Percentiles rank a stretch among this genome's conserved stretches.
These are phyloP conservation scores for Dryadula phaetusa DNA, from an alignment of 2,888 invertebrate genomes.

Conservation along the genomic window DNA sequence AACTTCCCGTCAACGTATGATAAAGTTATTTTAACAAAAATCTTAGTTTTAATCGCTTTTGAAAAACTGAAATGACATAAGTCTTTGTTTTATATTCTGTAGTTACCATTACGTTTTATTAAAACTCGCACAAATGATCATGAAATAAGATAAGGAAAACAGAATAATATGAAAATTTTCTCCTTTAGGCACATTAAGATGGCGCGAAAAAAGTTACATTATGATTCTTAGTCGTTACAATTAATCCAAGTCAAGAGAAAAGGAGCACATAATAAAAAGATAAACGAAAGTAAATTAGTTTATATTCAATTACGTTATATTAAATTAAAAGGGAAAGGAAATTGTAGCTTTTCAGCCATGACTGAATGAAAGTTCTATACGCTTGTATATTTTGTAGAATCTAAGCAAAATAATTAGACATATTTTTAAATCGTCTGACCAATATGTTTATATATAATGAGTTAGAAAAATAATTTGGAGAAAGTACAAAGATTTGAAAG, in stretches of 20 bases:
- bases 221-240: slow-evolving; percentile 2
- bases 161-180: neutral
- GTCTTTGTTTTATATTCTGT: no score
- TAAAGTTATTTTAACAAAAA: neutral
- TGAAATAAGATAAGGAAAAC: neutral
- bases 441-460: no score
- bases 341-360: neutral
- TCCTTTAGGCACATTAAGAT: neutral
- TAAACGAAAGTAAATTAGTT: neutral
- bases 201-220: neutral
- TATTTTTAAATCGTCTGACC: no score
- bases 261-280: neutral
- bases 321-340: neutral
- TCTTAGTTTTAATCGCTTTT: no score
- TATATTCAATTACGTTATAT: slow-evolving; percentile 11
- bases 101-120: no score
- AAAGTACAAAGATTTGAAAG: no score
- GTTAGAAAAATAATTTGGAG: no score
- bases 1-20: no score
- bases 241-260: neutral
- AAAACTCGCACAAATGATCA: neutral
- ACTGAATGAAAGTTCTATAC: no score
- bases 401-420: no score
- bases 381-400: neutral
- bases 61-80: no score